Conservation (phyloP, 2,888 invertebrate species). For the Andricus curvator region DNA sequence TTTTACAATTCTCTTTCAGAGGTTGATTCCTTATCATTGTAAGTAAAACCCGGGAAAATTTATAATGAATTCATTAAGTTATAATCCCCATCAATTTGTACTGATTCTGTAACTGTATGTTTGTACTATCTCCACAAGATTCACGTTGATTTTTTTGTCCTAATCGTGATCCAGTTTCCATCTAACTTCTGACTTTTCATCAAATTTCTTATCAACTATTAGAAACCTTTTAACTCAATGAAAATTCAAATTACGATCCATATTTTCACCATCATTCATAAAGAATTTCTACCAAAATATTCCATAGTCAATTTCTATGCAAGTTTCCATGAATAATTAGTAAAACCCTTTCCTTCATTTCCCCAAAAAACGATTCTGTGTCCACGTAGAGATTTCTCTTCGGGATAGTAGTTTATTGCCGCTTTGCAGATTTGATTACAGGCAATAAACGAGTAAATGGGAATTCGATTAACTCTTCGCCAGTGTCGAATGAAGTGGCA, state of each 20-base stretch:
- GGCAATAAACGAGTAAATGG: conserved; percentile 38
- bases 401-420: conserved; percentile 21
- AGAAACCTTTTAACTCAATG: too few species aligned
- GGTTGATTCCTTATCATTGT: neutral
- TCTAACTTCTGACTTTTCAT: too few species aligned
- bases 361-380: neutral
- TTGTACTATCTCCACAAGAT: too few species aligned
- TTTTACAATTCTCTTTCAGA: neutral
- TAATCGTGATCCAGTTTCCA: neutral
- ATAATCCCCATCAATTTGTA: neutral
- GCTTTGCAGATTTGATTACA: conserved; percentile 27
- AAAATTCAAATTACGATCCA: too few species aligned
- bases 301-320: conserved; percentile 11
- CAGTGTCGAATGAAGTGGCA: conserved; percentile 26
- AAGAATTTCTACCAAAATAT: conserved; percentile 19
- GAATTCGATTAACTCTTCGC: conserved; percentile 37
- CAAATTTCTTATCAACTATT: too few species aligned
- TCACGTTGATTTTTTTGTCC: neutral
- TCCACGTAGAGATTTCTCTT: conserved; percentile 17
- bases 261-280: too few species aligned
- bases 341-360: neutral
- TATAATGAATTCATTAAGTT: neutral
- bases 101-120: too few species aligned
- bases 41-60: neutral
- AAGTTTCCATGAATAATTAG: conserved; percentile 25